Base-by-base conservation (phyloP, 2,113 vertebrate genomes). In the Meriones unguiculatus region DNA sequence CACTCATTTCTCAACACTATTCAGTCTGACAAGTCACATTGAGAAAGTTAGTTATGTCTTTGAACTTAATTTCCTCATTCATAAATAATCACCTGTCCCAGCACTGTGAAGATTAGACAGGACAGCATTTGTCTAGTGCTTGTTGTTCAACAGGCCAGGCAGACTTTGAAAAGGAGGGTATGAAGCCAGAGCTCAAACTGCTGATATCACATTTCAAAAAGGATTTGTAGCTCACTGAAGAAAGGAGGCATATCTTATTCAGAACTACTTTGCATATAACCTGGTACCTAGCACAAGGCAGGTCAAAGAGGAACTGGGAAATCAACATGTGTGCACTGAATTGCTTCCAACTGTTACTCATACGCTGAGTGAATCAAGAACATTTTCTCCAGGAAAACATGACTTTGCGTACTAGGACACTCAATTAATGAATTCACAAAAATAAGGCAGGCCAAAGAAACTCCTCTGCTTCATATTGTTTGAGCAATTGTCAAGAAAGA, bases 31-130 rank as follows among this genome's bases (percentile, higher is more conserved):
- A 96, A 89, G 95, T 84, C 76, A 89, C 85, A 92, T 72, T 92
- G 86, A 57, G 77, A 95, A 88, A 92, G 76, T 94, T 93, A 84
- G 64, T 93, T 90, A 91, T 90, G 84, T 95, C 95, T 97, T 96
- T 92, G 82, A 97, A 97, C 90, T 95, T 90, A 94, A 95, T 97
- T 95, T 97, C 86, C 65, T 97, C 76, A 90, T 93, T 87, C 96
- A 92, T 93, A 94, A 95, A 90, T 95, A 96, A 93, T 94, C 80
- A 81, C 82, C 82, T 97, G 93, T 50, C 77, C 0, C 8, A 25
- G 50, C 65, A 67, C 93, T 77, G 54, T 81, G 65, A 96, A 93
- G 90, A 97, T 93, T 85, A 95, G 95, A 87, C 14, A 25, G 92
- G 93, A 89, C 77, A 95, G 95, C 73, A 8, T 62, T 73, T 76